These are phyloP conservation scores for Anisognathus igniventris DNA, from an alignment of 2,797 vertebrate genomes.

Conservation along the genomic window DNA sequence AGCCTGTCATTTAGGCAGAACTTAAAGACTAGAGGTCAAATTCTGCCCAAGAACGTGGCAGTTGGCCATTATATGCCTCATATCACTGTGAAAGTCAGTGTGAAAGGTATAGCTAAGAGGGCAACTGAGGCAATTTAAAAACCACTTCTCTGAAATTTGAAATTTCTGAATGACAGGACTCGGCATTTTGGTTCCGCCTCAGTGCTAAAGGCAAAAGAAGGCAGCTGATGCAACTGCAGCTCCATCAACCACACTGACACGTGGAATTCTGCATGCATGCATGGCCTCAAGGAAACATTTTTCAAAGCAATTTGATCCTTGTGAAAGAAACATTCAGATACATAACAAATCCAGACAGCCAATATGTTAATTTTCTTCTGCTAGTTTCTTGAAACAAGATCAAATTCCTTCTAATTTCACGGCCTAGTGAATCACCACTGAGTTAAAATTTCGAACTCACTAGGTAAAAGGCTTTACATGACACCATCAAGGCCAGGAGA, in stretches of 20 bases:
- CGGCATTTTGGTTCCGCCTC: background rate
- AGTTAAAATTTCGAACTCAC: background rate
- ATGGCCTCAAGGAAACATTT: background rate
- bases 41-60: background rate
- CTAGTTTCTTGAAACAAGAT: background rate
- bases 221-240: background rate
- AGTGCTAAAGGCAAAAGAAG: background rate
- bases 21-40: background rate
- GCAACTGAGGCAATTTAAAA: background rate
- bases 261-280: accelerated
- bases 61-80: background rate
- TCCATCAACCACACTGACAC: background rate
- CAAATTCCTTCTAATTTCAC: background rate
- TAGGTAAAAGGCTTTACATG: background rate
- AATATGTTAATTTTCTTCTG: background rate
- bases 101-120: background rate
- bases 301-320: background rate
- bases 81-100: background rate
- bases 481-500: background rate
- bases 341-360: background rate
- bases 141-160: background rate
- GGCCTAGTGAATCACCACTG: background rate
- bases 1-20: background rate
- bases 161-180: background rate
- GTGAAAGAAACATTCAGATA: background rate